These are phyloP conservation scores for Gonocerus acuteangulatus DNA, from an alignment of 2,888 invertebrate species.

Conservation along the genomic window DNA sequence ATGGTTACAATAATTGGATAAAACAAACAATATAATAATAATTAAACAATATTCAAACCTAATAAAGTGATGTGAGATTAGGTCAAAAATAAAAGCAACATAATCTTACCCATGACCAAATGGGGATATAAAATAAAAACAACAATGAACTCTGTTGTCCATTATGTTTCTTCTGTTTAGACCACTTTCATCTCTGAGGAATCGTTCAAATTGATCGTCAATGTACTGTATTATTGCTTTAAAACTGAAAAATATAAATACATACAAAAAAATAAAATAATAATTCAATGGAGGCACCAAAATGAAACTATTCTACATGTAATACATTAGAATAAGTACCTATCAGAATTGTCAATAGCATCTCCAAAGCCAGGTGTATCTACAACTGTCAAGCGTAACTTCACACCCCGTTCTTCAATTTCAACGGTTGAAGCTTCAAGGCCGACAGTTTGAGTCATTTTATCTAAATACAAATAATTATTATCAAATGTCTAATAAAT, in stretches of 20 bases:
- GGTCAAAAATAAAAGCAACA: too few species aligned
- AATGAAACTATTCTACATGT: not conserved
- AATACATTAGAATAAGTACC: constrained; percentile 40
- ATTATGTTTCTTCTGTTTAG: constrained; percentile 92
- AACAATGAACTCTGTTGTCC: constrained; percentile 95
- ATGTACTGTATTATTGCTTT: constrained; percentile 92
- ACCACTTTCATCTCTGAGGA: constrained; percentile 86
- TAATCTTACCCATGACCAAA: constrained; percentile 82
- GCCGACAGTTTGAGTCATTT: constrained; percentile 85
- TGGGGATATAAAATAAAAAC: constrained; percentile 94
- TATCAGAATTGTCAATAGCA: constrained; percentile 85
- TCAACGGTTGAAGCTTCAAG: constrained; percentile 92
- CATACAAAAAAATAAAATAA: not conserved
- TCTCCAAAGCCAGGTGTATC: constrained; percentile 96
- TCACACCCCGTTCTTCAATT: constrained; percentile 92
- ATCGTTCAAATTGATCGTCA: constrained; percentile 92
- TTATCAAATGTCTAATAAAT: not conserved
- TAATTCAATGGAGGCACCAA: not conserved
- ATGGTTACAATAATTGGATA: too few species aligned
- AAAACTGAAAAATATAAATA: constrained; percentile 54
- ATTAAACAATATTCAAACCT: not conserved
- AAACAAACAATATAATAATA: not conserved
- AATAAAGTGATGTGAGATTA: not conserved
- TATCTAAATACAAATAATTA: constrained; percentile 52
- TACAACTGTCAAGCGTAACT: constrained; percentile 83